phyloP scores from a whole-genome alignment of 2,113 vertebrate genomes.

The Stigmatopora nigra region DNA sequence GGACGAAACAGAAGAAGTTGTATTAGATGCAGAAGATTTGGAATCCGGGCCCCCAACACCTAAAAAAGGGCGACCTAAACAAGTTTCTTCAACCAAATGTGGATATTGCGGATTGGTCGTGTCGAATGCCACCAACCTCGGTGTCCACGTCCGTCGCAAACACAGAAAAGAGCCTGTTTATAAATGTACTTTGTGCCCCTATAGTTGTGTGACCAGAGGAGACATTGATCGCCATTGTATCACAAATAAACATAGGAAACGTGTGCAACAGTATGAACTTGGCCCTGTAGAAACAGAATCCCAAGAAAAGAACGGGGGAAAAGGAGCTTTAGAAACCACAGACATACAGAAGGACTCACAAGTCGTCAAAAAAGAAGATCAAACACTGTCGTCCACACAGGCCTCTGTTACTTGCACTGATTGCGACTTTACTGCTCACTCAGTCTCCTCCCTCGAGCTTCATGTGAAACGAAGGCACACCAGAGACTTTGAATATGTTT shows the following conservation, averaged over 20 bases:
- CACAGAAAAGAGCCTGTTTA: constrained; percentile 95
- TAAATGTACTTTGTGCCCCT: constrained; percentile 89
- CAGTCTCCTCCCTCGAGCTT: constrained; percentile 79
- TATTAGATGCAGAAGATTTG: constrained; percentile 24
- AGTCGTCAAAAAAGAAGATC: constrained; percentile 31
- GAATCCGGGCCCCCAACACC: constrained; percentile 52
- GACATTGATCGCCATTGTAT: constrained; percentile 98
- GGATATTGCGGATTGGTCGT: constrained; percentile 87
- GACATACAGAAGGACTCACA: constrained; percentile 38
- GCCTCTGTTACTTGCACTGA: constrained; percentile 67
- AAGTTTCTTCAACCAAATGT: constrained; percentile 76
- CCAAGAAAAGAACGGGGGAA: constrained; percentile 16
- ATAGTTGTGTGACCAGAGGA: constrained; percentile 96
- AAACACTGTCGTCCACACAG: constrained; percentile 32
- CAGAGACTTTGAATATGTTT: constrained; percentile 88
- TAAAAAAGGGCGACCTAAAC: constrained; percentile 80
- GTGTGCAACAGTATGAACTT: constrained; percentile 70
- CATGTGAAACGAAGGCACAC: constrained; percentile 90
- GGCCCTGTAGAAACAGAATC: constrained; percentile 11
- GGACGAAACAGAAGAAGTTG: constrained; percentile 6
- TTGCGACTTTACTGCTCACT: constrained; percentile 83
- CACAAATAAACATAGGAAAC: constrained; percentile 89
- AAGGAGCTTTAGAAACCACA: neutral
- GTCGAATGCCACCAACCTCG: constrained; percentile 90
- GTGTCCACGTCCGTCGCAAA: constrained; percentile 89